Evolutionary conservation across 1,140 invertebrate genomes (phyloP), one percentile per base, ranked within the genome.

Genomic region (Drosophila orosa): DNA sequence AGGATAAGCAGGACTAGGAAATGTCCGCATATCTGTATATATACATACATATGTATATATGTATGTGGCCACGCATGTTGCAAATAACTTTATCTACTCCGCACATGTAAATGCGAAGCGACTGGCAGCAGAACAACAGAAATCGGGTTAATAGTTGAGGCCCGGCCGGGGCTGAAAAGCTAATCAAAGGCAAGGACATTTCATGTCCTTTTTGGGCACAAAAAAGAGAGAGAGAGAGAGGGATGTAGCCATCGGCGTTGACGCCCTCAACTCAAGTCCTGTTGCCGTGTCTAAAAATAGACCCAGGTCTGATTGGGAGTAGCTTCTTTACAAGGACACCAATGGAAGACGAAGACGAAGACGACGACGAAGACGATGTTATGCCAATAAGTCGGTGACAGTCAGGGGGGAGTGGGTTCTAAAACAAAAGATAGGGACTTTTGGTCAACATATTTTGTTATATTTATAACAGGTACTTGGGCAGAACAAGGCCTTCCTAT

Each of bases 161-260:
- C 31, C 55, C 22, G 62, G 54, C 45, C 66, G 25, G 25, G 42
- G 65, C 50, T 31, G 31, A 58, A 58, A 45, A 74, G 78, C 80
- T 83, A 80, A 89, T 89, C 76, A 83, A 83, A 83, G 72, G 42
- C 72, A 74, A 78, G 61, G 57, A 55, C 57, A 74, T 77, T 73
- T 62, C 54, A 22, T 35, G 55, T 63, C 59, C 25, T 62, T 33
- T 68, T 61, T 7, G 33, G 15, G n/a, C 17, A 1, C 22, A 1
- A 22, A 27, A 58, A 29, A 22, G 15, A 29, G 2, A 22, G 29
- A 58, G 31, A 22, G 15, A 29, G 13, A 33, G 52, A 37, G 63
- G n/a, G n/a, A n/a, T 56, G 31, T 47, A 31, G 19, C 48, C 17
- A 33, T 42, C 29, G 31, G 40, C 68, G 60, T 56, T 74, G 66